These are phyloP conservation scores for Ceuthmochares aereus DNA, from an alignment of 2,113 vertebrate genomes.

Conservation along the genomic window DNA sequence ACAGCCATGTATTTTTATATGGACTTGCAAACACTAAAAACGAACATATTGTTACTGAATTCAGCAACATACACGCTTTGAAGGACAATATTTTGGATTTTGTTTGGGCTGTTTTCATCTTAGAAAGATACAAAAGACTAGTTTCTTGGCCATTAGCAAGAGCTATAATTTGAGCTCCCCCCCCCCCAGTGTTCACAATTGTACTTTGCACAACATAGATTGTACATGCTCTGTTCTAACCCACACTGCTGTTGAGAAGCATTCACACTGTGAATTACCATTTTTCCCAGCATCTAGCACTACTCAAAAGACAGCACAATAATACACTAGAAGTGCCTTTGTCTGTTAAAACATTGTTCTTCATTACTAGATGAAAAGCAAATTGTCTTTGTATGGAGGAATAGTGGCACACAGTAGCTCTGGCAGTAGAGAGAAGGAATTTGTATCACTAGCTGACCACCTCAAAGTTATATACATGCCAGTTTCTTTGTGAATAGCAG, in stretches of 20 bases:
- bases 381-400: conserved; percentile 73
- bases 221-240: conserved; percentile 70
- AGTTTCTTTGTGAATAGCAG: conserved; percentile 21
- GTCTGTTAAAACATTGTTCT: conserved; percentile 82
- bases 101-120: background rate
- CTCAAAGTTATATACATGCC: background rate
- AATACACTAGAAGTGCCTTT: conserved; percentile 81
- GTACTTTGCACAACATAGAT: conserved; percentile 70
- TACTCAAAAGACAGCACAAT: conserved; percentile 79
- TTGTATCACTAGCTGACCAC: conserved; percentile 46
- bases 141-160: conserved; percentile 56
- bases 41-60: conserved; percentile 52
- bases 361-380: conserved; percentile 79
- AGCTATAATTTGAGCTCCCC: conserved; percentile 65
- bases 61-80: background rate
- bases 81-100: conserved; percentile 31
- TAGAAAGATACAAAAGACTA: background rate
- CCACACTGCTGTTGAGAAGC: conserved; percentile 65
- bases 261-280: conserved; percentile 84
- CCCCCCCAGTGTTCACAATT: conserved; percentile 74
- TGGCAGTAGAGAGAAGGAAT: conserved; percentile 32
- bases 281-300: conserved; percentile 80
- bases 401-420: conserved; percentile 65
- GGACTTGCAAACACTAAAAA: conserved; percentile 63
- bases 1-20: conserved; percentile 3